A percentile compares a stretch with the other conserved stretches of the same genome.
These are phyloP conservation scores for Elaeidobius kamerunicus DNA, from an alignment of 2,888 invertebrate genomes.

Conservation along the genomic window DNA sequence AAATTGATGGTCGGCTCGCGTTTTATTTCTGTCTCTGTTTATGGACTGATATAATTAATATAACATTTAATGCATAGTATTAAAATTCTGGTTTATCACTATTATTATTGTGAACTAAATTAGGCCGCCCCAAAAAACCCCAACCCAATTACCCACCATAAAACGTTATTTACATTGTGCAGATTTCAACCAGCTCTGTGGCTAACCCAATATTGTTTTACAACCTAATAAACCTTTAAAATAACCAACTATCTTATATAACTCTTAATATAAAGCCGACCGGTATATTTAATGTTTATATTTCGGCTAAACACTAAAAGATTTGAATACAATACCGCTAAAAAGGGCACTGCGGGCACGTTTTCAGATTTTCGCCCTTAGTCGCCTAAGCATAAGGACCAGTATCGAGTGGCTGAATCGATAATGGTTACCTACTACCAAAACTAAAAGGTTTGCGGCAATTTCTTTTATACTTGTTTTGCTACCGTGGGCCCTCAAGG, in stretches of 20 bases:
- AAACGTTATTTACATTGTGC: slow-evolving; percentile 11
- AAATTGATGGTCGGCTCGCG: slow-evolving; percentile 7
- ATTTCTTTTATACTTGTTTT: slow-evolving; percentile 27
- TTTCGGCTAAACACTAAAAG: slow-evolving; percentile 18
- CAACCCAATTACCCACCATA: neutral
- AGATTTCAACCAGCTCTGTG: slow-evolving; percentile 13
- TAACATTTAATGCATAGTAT: no score
- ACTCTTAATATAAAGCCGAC: slow-evolving; percentile 14
- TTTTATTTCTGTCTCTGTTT: neutral
- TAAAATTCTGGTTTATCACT: no score
- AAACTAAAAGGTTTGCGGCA: slow-evolving; percentile 32
- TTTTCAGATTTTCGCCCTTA: slow-evolving; percentile 11
- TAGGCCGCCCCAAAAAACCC: neutral
- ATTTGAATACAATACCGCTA: slow-evolving; percentile 9
- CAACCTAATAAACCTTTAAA: slow-evolving; percentile 14
- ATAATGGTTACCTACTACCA: slow-evolving; percentile 30
- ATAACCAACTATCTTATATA: slow-evolving; percentile 3
- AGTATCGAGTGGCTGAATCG: slow-evolving; percentile 6
- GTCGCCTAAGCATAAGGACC: slow-evolving; percentile 9
- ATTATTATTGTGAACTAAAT: neutral
- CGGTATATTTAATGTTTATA: slow-evolving; percentile 13
- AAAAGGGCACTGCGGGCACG: slow-evolving; percentile 11
- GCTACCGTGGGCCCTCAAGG: slow-evolving; percentile 13
- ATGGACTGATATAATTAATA: no score
- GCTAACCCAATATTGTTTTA: slow-evolving; percentile 18